Evolutionary conservation across 2,888 invertebrate genomes (phyloP).

Genomic region (Leptothorax acervorum): DNA sequence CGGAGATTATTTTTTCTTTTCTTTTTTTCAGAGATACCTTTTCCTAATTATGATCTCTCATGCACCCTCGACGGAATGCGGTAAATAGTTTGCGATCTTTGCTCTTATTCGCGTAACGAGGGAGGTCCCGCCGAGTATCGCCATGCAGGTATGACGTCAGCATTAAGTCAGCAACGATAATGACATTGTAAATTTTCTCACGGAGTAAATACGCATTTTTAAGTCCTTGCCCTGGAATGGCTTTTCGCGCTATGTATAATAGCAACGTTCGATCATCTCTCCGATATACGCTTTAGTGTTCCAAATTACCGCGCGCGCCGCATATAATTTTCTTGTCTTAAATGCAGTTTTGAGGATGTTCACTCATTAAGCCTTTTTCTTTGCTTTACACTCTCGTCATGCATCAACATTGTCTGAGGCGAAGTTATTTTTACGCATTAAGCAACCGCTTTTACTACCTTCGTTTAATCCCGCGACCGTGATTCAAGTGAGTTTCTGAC

Average conservation of each 20-base stretch:
- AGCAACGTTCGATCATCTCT: conserved; percentile 3
- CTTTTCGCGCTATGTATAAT: not conserved
- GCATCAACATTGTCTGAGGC: not conserved
- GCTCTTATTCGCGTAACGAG: not conserved
- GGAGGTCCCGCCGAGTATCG: conserved; percentile 14
- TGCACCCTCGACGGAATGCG: not conserved
- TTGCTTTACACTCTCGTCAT: not conserved
- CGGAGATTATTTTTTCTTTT: not conserved
- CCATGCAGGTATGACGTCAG: not conserved
- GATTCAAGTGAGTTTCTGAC: not conserved
- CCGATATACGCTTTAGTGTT: conserved; percentile 21
- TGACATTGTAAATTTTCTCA: conserved; percentile 18
- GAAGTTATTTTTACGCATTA: conserved; percentile 18
- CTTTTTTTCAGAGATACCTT: not conserved
- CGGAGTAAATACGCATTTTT: conserved; percentile 9
- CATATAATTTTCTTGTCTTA: conserved; percentile 31
- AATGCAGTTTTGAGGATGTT: conserved; percentile 16
- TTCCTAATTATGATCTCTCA: conserved; percentile 17
- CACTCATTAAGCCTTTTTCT: not conserved
- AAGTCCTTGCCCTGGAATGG: not conserved
- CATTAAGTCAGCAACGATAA: conserved; percentile 19
- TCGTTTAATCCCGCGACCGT: not conserved
- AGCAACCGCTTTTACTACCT: not conserved
- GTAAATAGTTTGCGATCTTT: not conserved
- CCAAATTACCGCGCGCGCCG: conserved; percentile 18